These are phyloP conservation scores for Tipula lateralis DNA, from an alignment of 2,888 invertebrate species.

Conservation along the genomic window DNA sequence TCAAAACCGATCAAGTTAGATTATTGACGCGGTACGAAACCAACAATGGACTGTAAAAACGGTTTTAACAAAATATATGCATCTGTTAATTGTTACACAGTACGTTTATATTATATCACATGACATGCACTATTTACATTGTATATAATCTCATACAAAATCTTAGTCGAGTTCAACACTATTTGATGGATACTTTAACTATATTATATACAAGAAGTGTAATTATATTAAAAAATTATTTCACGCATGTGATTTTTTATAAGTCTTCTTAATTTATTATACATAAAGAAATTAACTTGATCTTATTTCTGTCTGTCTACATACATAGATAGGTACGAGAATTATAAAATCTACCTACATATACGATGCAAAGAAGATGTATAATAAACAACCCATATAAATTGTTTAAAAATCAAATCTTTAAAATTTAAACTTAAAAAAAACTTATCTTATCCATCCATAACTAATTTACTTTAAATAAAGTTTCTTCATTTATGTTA, in stretches of 20 bases:
- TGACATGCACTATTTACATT: neutral
- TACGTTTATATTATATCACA: neutral
- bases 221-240: neutral
- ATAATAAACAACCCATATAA: neutral
- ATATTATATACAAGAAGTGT: neutral
- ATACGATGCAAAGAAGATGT: neutral
- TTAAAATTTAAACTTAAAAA: neutral
- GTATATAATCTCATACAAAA: neutral
- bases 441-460: neutral
- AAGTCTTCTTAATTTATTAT: neutral
- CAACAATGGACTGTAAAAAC: too few relatives aligned
- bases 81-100: neutral
- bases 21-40: too few relatives aligned
- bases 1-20: neutral
- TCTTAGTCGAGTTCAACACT: neutral
- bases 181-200: slow-evolving; percentile 11
- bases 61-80: too few relatives aligned
- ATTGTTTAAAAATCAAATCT: neutral
- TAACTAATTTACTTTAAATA: neutral
- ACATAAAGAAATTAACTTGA: neutral
- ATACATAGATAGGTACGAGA: too few relatives aligned
- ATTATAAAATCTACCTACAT: too few relatives aligned
- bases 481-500: neutral
- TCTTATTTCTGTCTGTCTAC: neutral
- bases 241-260: neutral